Evolutionary conservation across 2,888 invertebrate species (phyloP).

Genomic region (Conops quadrifasciatus): DNA sequence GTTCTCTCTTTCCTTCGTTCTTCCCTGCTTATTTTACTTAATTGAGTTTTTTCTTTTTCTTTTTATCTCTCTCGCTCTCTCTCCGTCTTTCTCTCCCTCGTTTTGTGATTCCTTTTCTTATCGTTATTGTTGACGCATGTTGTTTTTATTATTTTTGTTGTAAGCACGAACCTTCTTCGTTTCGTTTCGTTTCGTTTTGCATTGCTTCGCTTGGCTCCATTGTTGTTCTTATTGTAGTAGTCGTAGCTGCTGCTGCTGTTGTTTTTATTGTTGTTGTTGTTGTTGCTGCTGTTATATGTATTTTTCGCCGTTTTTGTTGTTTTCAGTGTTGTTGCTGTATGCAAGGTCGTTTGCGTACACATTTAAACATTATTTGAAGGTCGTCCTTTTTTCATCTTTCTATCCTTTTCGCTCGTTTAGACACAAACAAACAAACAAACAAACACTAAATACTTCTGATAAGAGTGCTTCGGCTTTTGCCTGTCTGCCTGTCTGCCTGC

Average conservation of each 20-base stretch:
- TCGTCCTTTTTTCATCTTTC: slow-evolving; percentile 61
- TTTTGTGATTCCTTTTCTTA: slow-evolving; percentile 5
- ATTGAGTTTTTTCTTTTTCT: neutral
- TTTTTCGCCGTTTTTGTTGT: slow-evolving; percentile 27
- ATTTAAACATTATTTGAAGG: slow-evolving; percentile 66
- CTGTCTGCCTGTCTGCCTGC: slow-evolving; percentile 27
- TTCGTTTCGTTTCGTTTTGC: slow-evolving; percentile 11
- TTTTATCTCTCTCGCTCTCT: neutral
- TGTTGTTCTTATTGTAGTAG: neutral
- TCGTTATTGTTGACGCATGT: slow-evolving; percentile 31
- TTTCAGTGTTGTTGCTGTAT: slow-evolving; percentile 38
- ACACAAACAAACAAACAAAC: neutral
- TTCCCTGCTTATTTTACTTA: too few relatives aligned
- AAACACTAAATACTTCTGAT: too few relatives aligned
- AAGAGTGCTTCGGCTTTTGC: slow-evolving; percentile 2
- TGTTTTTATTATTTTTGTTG: slow-evolving; percentile 15
- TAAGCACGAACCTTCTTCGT: neutral
- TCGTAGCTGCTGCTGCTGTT: slow-evolving; percentile 11
- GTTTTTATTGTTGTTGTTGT: neutral
- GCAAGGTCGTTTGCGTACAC: slow-evolving; percentile 67
- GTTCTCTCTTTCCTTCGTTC: too few relatives aligned
- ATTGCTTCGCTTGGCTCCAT: neutral
- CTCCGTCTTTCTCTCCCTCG: neutral
- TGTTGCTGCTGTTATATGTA: neutral
- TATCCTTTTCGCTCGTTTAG: slow-evolving; percentile 13